Percentiles rank a stretch among this genome's conserved stretches.
phyloP scores from a whole-genome alignment of 2,888 invertebrate genomes.

The Heliconius ismenius region DNA sequence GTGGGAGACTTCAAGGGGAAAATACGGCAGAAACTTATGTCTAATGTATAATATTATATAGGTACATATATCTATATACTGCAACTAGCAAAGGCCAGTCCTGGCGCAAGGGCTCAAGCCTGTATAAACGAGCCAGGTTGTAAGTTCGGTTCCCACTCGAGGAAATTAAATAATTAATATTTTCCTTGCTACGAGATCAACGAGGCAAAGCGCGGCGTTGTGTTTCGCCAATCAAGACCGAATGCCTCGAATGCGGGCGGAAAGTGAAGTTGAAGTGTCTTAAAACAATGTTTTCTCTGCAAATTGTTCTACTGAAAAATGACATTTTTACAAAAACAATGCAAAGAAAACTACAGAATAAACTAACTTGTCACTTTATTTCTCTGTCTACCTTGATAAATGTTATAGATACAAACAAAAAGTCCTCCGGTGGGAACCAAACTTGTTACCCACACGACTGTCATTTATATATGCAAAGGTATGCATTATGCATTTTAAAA shows the following conservation, averaged over 20 bases:
- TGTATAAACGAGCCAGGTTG: background rate
- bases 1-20: background rate
- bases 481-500: slow-evolving; percentile 19
- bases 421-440: background rate
- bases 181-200: background rate
- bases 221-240: background rate
- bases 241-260: too few relatives aligned
- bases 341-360: background rate
- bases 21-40: background rate
- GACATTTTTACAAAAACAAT: background rate
- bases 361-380: background rate
- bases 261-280: background rate
- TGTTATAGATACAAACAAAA: background rate
- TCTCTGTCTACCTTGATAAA: background rate
- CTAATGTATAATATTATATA: too few relatives aligned
- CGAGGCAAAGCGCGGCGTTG: background rate
- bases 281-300: background rate
- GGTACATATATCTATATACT: too few relatives aligned
- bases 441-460: background rate
- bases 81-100: too few relatives aligned
- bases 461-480: background rate
- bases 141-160: background rate
- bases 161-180: background rate
- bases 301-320: background rate
- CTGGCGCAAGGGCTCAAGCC: too few relatives aligned